Base-by-base conservation (phyloP, 1,140 invertebrate genomes). In the Antheraea mylitta region DNA sequence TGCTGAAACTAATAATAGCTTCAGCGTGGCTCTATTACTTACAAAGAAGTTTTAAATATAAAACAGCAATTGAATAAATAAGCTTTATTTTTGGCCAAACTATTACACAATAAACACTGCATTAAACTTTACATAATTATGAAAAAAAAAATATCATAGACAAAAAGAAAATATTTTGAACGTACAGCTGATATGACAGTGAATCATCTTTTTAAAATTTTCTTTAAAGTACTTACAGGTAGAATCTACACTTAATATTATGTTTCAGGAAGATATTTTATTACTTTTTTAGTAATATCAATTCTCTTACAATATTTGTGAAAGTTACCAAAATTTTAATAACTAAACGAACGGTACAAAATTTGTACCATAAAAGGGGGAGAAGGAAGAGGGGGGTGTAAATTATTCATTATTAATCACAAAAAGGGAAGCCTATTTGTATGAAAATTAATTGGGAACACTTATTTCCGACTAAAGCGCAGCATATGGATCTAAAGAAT, bases 81-180 rank as follows among this genome's bases (percentile, higher is more conserved):
- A 91, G 89, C 89, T 91, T 91, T 91, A 91, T 90, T 87, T 90
- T 90, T 91, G 89, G 86, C 87, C 87, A 91, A 91, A 90, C 87
- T 89, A 90, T 91, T 91, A 90, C 84, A 53, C 45, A 53, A 2
- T 53, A 42, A 42, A 42, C 38, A 89, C 79, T 86, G 80, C 79
- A 80, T 87, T 83, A 82, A 90, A 80, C 71, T 83, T 83, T 85
- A 87, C 74, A 86, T 53, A 53, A 53, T 42, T 53, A 13, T 53
- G 13, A 16, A 16, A 53, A 10, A 13, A 48, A 53, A 16, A 53
- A 16, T 16, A 42, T 1, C 7, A 42, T 42, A 42, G 18, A 60
- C 18, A 60, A 60, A 60, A 10, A 59, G 58, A 60, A 61, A 36
- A 61, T 10, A 9, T 16, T 30, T 16, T 53, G 45, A 53, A 6